Evolutionary conservation across 2,113 vertebrate species (phyloP).

Genomic region (Conger conger): DNA sequence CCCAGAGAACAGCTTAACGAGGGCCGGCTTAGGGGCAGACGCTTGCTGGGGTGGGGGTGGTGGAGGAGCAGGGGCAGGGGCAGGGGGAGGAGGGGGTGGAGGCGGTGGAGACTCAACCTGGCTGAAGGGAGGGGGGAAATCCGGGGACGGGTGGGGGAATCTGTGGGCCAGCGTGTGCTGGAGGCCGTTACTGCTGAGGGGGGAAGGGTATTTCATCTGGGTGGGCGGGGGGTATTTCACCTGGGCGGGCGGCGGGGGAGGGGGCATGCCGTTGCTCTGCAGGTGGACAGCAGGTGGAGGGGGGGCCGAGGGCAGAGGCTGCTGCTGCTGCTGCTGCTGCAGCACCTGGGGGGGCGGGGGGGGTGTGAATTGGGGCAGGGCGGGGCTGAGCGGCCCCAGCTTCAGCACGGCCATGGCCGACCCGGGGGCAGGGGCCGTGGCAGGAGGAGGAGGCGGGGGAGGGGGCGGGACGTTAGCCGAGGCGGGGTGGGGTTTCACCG

Average conservation of each 20-base stretch:
- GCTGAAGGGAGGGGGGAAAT: slow-evolving; percentile 38
- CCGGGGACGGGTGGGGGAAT: slow-evolving; percentile 75
- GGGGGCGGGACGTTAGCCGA: slow-evolving; percentile 73
- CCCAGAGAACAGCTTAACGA: slow-evolving; percentile 71
- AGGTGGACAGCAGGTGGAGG: slow-evolving; percentile 19
- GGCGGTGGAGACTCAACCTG: slow-evolving; percentile 57
- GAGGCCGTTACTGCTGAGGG: slow-evolving; percentile 40
- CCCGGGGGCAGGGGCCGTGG: slow-evolving; percentile 72
- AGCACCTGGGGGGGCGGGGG: slow-evolving; percentile 56
- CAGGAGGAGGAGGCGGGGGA: slow-evolving; percentile 66
- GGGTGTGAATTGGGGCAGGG: slow-evolving; percentile 64
- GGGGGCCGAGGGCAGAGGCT: slow-evolving; percentile 5
- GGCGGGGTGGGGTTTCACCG: slow-evolving; percentile 68
- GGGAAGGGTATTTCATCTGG: slow-evolving; percentile 18
- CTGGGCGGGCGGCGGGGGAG: slow-evolving; percentile 16
- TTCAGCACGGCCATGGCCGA: slow-evolving; percentile 83
- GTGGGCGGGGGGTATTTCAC: slow-evolving; percentile 3
- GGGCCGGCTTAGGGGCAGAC: slow-evolving; percentile 61
- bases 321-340: slow-evolving; percentile 18
- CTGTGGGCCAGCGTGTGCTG: slow-evolving; percentile 64
- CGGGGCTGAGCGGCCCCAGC: slow-evolving; percentile 65
- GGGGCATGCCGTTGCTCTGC: slow-evolving; percentile 31
- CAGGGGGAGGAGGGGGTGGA: slow-evolving; percentile 56
- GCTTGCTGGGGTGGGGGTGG: slow-evolving; percentile 49
- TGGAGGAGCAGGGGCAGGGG: slow-evolving; percentile 59